Evolutionary conservation across 2,888 invertebrate species (phyloP).

Genomic region (Lepidochitona cinerea): DNA sequence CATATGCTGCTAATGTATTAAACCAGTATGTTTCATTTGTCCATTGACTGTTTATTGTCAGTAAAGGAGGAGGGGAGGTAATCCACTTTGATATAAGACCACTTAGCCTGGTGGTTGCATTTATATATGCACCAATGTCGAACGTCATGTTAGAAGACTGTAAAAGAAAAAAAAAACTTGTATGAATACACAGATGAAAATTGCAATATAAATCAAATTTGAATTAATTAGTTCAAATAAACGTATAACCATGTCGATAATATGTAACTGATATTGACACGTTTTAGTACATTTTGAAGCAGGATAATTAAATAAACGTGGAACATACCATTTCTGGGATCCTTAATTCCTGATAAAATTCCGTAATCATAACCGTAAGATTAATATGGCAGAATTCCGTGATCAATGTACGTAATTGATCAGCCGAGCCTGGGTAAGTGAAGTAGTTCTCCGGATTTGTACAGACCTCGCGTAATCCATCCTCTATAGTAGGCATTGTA

Average conservation of each 20-base stretch:
- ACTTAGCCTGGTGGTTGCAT: too few species aligned
- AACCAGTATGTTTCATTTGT: conserved; percentile 39
- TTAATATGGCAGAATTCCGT: conserved; percentile 44
- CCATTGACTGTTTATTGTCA: conserved; percentile 32
- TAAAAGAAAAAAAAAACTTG: too few species aligned
- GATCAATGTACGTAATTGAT: conserved; percentile 37
- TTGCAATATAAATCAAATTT: too few species aligned
- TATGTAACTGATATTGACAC: too few species aligned
- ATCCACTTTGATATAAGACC: conserved; percentile 12
- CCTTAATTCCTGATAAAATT: conserved; percentile 29
- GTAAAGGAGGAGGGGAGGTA: conserved; percentile 24
- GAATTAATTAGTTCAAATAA: too few species aligned
- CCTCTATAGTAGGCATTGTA: conserved; percentile 22
- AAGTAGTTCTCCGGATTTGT: conserved; percentile 23
- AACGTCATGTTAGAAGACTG: too few species aligned
- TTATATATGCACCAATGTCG: too few species aligned
- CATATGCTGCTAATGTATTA: conserved; percentile 25
- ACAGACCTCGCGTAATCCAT: conserved; percentile 38
- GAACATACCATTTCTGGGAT: background rate
- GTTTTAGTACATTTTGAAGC: too few species aligned
- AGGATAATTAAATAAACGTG: too few species aligned
- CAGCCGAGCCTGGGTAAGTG: conserved; percentile 30
- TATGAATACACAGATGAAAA: too few species aligned
- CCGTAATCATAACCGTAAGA: conserved; percentile 25
- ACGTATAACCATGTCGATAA: too few species aligned